A percentile compares a stretch with the other conserved stretches of the same genome.
These are phyloP conservation scores for Rhingia rostrata DNA, from an alignment of 2,888 invertebrate species.

Conservation along the genomic window DNA sequence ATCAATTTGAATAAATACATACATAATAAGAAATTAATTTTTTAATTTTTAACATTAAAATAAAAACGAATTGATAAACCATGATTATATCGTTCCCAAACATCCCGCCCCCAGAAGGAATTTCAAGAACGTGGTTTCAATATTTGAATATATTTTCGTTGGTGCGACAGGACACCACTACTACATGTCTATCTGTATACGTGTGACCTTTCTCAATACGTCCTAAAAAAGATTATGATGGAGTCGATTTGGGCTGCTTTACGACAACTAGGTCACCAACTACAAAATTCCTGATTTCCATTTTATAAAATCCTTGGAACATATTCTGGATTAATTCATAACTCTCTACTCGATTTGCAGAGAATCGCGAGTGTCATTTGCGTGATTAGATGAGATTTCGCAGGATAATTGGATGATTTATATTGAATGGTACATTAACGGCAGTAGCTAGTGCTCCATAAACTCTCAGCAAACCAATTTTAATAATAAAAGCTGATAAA, in stretches of 20 bases:
- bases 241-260: slow-evolving; percentile 38
- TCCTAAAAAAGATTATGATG: slow-evolving; percentile 38
- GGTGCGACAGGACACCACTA: no score
- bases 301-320: not conserved
- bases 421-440: slow-evolving; percentile 1
- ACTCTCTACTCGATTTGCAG: not conserved
- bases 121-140: no score
- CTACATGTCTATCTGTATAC: no score
- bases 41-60: no score
- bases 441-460: slow-evolving; percentile 2
- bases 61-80: no score
- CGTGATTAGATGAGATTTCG: slow-evolving; percentile 19
- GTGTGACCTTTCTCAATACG: no score
- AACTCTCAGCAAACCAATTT: slow-evolving; percentile 10
- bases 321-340: slow-evolving; percentile 24
- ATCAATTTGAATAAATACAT: no score
- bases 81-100: no score
- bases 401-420: slow-evolving; percentile 37
- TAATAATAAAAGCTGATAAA: no score
- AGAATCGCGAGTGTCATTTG: slow-evolving; percentile 1
- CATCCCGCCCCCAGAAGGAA: no score
- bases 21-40: no score
- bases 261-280: slow-evolving; percentile 39
- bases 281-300: not conserved
- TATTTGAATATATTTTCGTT: no score